These are phyloP conservation scores for Galeruca laticollis DNA, from an alignment of 2,888 invertebrate genomes.

Conservation along the genomic window DNA sequence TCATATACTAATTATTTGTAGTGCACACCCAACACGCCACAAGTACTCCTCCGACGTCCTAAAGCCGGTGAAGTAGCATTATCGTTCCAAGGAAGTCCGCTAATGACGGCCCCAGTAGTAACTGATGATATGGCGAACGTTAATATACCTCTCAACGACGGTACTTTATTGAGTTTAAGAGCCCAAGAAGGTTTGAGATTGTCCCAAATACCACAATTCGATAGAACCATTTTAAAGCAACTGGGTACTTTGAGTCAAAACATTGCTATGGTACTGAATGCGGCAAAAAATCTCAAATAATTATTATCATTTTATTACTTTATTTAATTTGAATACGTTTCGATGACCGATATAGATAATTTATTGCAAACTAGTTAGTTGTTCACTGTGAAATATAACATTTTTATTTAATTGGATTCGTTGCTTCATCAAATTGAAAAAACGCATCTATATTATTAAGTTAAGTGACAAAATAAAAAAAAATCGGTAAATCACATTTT, in stretches of 20 bases:
- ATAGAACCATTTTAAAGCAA: conserved; percentile 66
- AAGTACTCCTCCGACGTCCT: conserved; percentile 73
- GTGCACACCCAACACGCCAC: conserved; percentile 73
- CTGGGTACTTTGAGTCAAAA: conserved; percentile 53
- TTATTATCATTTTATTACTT: neutral
- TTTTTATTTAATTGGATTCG: no score
- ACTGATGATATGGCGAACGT: conserved; percentile 73
- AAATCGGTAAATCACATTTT: no score
- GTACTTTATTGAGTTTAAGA: conserved; percentile 73
- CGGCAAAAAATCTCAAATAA: neutral
- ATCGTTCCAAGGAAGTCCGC: conserved; percentile 77
- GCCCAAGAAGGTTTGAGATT: conserved; percentile 68
- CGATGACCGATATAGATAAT: no score
- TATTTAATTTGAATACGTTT: neutral
- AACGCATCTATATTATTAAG: no score
- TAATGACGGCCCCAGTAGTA: conserved; percentile 69
- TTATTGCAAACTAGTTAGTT: no score
- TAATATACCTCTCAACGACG: conserved; percentile 75
- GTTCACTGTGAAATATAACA: no score
- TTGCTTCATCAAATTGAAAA: no score
- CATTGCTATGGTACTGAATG: conserved; percentile 22
- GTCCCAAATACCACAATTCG: conserved; percentile 65
- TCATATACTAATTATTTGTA: no score
- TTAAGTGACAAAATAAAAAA: no score
- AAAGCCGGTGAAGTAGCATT: conserved; percentile 76